Evolutionary conservation across 2,888 invertebrate genomes (phyloP).

Genomic region (Eilema sororculum): DNA sequence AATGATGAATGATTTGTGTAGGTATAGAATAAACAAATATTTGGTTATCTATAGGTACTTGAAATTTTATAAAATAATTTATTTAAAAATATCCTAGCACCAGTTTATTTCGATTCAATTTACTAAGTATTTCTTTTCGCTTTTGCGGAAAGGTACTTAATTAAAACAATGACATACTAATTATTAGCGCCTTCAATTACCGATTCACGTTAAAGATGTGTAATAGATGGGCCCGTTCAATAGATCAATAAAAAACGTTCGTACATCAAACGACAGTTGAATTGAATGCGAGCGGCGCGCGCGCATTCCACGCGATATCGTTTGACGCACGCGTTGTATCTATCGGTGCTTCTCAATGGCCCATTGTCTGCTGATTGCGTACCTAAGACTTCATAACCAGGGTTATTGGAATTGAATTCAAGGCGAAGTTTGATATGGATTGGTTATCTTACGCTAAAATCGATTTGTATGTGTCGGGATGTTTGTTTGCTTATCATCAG

Average conservation of each 20-base stretch:
- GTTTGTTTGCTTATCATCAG: conserved; percentile 16
- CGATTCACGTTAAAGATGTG: conserved; percentile 31
- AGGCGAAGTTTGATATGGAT: conserved; percentile 27
- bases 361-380: conserved; percentile 56
- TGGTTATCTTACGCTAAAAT: conserved; percentile 19
- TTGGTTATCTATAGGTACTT: no score
- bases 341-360: conserved; percentile 51
- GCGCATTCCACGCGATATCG: conserved; percentile 42
- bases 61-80: no score
- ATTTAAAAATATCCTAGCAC: no score
- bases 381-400: conserved; percentile 32
- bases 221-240: conserved; percentile 33
- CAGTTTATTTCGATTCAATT: neutral
- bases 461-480: conserved; percentile 17
- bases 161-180: conserved; percentile 10
- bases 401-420: conserved; percentile 36
- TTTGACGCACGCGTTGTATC: conserved; percentile 57
- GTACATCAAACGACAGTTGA: conserved; percentile 32
- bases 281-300: conserved; percentile 43
- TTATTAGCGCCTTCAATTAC: conserved; percentile 27
- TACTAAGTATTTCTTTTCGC: no score
- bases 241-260: conserved; percentile 42
- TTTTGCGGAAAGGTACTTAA: neutral
- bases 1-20: no score
- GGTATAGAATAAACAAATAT: no score